Base-by-base conservation (phyloP, 2,888 invertebrate species). In the Drosophila mettleri region DNA sequence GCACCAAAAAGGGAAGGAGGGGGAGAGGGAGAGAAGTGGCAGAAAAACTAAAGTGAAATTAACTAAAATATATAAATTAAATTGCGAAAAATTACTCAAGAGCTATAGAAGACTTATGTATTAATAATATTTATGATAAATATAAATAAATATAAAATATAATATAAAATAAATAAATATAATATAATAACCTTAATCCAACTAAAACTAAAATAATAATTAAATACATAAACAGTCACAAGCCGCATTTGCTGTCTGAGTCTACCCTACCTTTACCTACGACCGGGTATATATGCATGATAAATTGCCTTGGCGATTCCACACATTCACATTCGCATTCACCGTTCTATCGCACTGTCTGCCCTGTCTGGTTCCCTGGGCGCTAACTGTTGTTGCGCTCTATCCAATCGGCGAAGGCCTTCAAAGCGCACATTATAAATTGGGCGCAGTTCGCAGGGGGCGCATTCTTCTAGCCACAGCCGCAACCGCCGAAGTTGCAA, bases 391-490 rank as follows among this genome's bases (percentile, higher is more conserved):
- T 10, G 38, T 3, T 18, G 27, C 22, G 33, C 41, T 24, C 45
- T 22, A 60, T 53, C 52, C 63, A 53, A 27, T 33, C 31, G 43
- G 27, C 49, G 53, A 71, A 74, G 78, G 78, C 78, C 78, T 77
- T 77, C 74, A 59, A 63, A 74, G 74, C 53, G 60, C 45, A 60
- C 74, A 72, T 63, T 74, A 72, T 78, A 72, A 65, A 78, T 76
- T 78, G 63, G 67, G 75, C 69, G 55, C 73, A 68, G 75, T 66
- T 60, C 74, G 60, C 77, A 71, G 67, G 78, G 78, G 78, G 78
- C 69, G 63, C 65, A 74, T 74, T 63, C 67, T 71, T 72, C 69
- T 67, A 64, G 45, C 29, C 36, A 29, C 34, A 27, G 51, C n/a
- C 31, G 46, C 34, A 16, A 46, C 36, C 2, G 38, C 33, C n/a